Conservation (phyloP, 2,888 invertebrate species). For the Mesodorylaimus sp. region DNA sequence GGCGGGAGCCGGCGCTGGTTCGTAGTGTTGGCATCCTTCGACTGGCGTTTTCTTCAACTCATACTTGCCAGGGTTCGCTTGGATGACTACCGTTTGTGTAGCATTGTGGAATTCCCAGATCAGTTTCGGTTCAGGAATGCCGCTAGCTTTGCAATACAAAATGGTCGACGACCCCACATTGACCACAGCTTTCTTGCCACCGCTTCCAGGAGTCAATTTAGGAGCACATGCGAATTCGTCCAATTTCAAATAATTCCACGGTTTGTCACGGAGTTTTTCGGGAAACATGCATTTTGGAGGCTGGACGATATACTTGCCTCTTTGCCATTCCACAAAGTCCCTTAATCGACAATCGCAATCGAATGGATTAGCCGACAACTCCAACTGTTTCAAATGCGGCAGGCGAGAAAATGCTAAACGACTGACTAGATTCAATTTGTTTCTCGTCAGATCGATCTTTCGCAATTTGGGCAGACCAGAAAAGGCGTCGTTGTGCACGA, state of each 20-base stretch:
- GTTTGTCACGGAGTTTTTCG: not conserved
- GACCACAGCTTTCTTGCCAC: not conserved
- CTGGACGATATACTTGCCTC: not conserved
- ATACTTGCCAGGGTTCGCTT: too few species aligned
- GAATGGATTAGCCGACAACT: constrained; percentile 67
- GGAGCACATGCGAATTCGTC: constrained; percentile 7
- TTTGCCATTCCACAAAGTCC: not conserved
- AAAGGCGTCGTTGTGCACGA: constrained; percentile 6
- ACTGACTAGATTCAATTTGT: constrained; percentile 2
- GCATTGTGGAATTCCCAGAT: not conserved
- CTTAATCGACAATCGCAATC: constrained; percentile 54
- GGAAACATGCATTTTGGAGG: not conserved
- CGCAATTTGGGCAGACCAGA: not conserved
- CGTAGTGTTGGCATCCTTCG: too few species aligned
- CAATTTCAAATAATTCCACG: not conserved
- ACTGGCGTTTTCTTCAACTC: too few species aligned
- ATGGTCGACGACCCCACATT: not conserved
- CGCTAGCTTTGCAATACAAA: not conserved
- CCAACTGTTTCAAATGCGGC: constrained; percentile 56
- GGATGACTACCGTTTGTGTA: too few species aligned
- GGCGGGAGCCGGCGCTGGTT: not conserved
- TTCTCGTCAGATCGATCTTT: constrained; percentile 3
- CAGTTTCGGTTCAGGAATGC: not conserved
- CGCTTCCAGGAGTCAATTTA: not conserved
- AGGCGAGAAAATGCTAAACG: not conserved